A percentile compares a stretch with the other conserved stretches of the same genome.
Evolutionary conservation across 2,113 vertebrate genomes (phyloP).

Genomic region (Rhabdomys dilectus): DNA sequence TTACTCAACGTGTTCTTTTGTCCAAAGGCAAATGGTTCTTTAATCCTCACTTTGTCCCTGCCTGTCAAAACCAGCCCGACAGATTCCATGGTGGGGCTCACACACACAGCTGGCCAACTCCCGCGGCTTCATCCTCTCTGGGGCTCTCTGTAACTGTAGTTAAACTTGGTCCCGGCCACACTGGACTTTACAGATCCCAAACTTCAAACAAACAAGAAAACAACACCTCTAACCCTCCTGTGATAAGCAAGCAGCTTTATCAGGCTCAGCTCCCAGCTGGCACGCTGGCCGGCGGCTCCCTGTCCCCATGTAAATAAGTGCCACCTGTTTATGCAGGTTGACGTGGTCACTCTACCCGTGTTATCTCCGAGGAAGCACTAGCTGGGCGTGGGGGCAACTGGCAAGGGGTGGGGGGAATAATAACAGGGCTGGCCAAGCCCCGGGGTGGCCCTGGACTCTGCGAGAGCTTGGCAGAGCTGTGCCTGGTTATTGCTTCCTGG

Average conservation of each 20-base stretch:
- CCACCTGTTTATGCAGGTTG: conserved; percentile 87
- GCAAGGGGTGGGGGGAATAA: neutral
- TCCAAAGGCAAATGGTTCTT: neutral
- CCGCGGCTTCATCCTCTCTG: conserved; percentile 63
- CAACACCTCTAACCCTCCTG: neutral
- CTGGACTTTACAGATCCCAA: conserved; percentile 40
- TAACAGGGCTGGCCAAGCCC: conserved; percentile 76
- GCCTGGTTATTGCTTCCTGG: conserved; percentile 67
- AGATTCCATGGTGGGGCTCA: accelerated
- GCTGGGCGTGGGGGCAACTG: conserved; percentile 78
- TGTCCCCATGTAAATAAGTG: conserved; percentile 68
- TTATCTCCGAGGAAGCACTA: conserved; percentile 89
- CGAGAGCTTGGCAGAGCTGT: neutral
- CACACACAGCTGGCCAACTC: conserved; percentile 35
- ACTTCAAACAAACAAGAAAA: conserved; percentile 82
- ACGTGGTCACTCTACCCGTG: conserved; percentile 75
- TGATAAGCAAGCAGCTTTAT: conserved; percentile 83
- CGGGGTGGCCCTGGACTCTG: conserved; percentile 14
- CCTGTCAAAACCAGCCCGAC: neutral
- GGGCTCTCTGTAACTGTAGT: conserved; percentile 60
- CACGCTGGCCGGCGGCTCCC: neutral
- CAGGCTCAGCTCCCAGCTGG: conserved; percentile 73
- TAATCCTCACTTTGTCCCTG: neutral
- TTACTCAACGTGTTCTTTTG: neutral
- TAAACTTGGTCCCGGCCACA: conserved; percentile 42